Evolutionary conservation across 1,140 invertebrate species (phyloP).

Genomic region (Scylla paramamosain): DNA sequence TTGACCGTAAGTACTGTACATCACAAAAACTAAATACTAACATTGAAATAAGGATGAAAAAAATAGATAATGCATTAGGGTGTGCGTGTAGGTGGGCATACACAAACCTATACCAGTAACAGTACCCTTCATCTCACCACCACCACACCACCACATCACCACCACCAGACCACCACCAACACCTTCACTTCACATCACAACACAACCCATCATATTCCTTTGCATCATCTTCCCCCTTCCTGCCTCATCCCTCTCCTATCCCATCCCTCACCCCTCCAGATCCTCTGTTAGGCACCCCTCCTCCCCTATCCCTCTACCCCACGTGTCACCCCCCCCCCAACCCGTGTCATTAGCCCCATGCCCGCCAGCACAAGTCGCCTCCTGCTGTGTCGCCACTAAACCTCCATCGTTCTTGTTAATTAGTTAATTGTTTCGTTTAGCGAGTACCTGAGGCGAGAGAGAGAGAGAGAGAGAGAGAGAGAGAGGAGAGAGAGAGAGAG

Average conservation of each 20-base stretch:
- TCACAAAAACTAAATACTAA: too few species aligned
- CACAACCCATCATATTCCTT: not conserved
- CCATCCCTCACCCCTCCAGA: too few species aligned
- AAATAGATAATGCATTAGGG: too few species aligned
- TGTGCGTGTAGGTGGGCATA: too few species aligned
- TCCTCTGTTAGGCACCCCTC: not conserved
- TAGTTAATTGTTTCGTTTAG: conserved; percentile 25
- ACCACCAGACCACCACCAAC: not conserved
- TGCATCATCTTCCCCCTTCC: not conserved
- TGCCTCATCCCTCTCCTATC: too few species aligned
- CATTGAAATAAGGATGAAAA: too few species aligned
- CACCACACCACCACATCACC: too few species aligned
- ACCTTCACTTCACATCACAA: not conserved
- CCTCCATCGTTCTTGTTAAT: not conserved
- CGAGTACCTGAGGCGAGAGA: not conserved
- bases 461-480: not conserved
- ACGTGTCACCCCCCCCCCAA: too few species aligned
- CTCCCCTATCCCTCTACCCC: not conserved
- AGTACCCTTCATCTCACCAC: not conserved
- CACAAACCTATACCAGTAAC: too few species aligned
- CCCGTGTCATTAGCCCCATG: too few species aligned
- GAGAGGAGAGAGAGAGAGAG: not conserved
- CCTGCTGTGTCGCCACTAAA: not conserved
- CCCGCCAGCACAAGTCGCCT: not conserved
- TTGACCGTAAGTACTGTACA: too few species aligned